These are phyloP conservation scores for Sceloporus undulatus DNA, from an alignment of 2,113 vertebrate species.

Conservation along the genomic window DNA sequence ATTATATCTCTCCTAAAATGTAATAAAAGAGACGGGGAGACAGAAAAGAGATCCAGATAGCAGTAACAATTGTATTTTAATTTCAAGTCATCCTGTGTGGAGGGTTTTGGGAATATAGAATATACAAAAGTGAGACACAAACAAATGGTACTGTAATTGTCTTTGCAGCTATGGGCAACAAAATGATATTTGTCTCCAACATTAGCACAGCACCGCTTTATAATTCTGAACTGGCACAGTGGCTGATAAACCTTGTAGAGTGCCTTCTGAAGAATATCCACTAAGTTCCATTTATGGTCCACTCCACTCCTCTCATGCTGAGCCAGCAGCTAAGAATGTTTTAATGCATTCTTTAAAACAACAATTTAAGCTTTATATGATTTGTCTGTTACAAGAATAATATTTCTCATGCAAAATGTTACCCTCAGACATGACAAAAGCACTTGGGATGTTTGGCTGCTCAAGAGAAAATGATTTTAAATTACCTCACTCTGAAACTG, in stretches of 20 bases:
- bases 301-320: neutral
- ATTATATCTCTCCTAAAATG: no score
- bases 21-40: no score
- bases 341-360: slow-evolving; percentile 46
- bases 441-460: slow-evolving; percentile 57
- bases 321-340: slow-evolving; percentile 38
- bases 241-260: neutral
- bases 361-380: slow-evolving; percentile 42
- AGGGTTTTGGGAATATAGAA: no score
- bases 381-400: slow-evolving; percentile 62
- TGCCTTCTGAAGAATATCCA: neutral
- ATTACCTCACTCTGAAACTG: slow-evolving; percentile 55
- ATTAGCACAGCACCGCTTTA: neutral
- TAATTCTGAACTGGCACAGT: neutral
- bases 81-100: no score
- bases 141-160: no score
- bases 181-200: neutral
- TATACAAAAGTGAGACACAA: no score
- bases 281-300: slow-evolving; percentile 17
- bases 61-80: no score
- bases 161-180: neutral
- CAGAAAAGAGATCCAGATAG: no score
- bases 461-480: slow-evolving; percentile 72
- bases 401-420: slow-evolving; percentile 62
- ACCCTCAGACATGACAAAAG: slow-evolving; percentile 49